Evolutionary conservation across 1,140 invertebrate species (phyloP), one percentile per base, ranked within the genome.

Genomic region (Trichonephila inaurata): DNA sequence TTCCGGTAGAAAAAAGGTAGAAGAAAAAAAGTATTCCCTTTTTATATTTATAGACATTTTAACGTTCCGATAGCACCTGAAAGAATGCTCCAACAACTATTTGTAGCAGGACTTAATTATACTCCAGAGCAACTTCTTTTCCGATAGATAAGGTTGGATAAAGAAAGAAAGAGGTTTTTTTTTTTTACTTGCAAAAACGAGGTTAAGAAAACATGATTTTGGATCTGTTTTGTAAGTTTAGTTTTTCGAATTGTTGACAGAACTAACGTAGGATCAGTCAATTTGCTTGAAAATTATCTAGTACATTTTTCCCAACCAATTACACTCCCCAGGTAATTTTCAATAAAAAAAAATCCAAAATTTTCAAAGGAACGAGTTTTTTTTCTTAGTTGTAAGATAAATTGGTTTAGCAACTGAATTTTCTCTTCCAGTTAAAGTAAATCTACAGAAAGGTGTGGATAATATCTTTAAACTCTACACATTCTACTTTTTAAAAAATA

Each of bases 21-120:
- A 64, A 64, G 21, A n/a, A 64, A 19, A 64, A 64, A 64, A 64
- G 72, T 28, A 16, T 0, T 40, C 16, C 5, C 16, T 33, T 77
- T 77, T 77, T 77, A 77, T 77, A 33, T 77, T 77, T 77, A 77
- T 40, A 77, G 28, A 33, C 72, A 77, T 77, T 77, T 77, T 77
- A 77, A 77, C 16, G 72, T 40, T 18, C 24, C 33, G 72, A 77
- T 77, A 40, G 28, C 16, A 33, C 72, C 33, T 40, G 33, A 77
- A 77, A 77, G 72, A 77, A 77, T 77, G 72, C 28, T 40, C 33
- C 14, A 18, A 19, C 33, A 77, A 77, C 72, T 77, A 77, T 77
- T 77, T 77, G 72, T 77, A 77, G 24, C 72, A 6, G 72, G 72
- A 33, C 28, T 77, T 77, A 77, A 77, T 77, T 77, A 77, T 77